Base-by-base conservation (phyloP, 1,140 invertebrate genomes). In the Vanessa atalanta region DNA sequence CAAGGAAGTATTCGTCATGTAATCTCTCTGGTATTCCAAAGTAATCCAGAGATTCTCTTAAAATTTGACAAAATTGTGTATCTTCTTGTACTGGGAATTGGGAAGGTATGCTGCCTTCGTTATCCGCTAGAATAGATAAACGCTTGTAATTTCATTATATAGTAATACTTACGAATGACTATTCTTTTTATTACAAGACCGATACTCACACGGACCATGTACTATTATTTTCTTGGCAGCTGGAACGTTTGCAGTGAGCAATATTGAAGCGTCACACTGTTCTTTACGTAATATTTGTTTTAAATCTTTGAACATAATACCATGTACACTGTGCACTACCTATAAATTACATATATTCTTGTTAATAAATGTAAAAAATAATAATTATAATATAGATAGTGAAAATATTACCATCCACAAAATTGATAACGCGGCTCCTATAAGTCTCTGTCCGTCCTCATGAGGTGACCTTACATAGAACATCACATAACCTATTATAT, bases 401-500 rank as follows among this genome's bases (percentile, higher is more conserved):
- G 20, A 26, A 50, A 61, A 50, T 72, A 80, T 93, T 92, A 98
- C 98, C 96, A 99, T 98, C 98, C 99, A 99, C 0, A 99, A 92
- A 69, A 99, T 95, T 0, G 98, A 98, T 2, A 99, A 93, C 0
- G 99, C 98, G 13, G 98, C 97, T 47, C 97, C 98, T 72, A 99
- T 98, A 20, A 98, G 95, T 85, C 98, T 97, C 83, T 99, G 97
- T 3, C 97, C 97, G 47, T 97, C 96, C 86, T 99, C 98, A 84
- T 98, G 97, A 0, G 98, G 98, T 12, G 98, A 96, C 67, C 99
- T 93, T 0, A 99, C 98, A 87, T 99, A 99, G 93, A 99, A 99
- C 99, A 99, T 99, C 1, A 99, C 97, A 86, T 99, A 99, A 16
- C 99, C 99, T 84, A 99, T 99, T 75, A 99, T 97, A 81, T 99